Conservation (phyloP, 2,888 invertebrate genomes). For the Acleris holmiana region DNA sequence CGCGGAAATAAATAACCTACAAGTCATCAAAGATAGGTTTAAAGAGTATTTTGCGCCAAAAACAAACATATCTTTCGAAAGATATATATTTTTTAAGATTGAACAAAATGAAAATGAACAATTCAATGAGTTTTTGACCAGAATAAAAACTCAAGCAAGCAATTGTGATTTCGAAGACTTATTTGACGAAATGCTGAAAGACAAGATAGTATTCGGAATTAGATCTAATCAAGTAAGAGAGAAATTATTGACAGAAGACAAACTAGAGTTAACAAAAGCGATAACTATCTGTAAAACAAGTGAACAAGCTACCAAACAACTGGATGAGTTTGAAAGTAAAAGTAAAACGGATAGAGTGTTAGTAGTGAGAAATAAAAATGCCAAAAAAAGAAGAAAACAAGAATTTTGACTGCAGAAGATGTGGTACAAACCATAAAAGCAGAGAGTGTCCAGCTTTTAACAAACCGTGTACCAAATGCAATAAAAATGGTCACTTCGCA, state of each 20-base stretch:
- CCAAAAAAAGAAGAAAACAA: slow-evolving; percentile 10
- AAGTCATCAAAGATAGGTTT: slow-evolving; percentile 29
- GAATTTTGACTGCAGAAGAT: slow-evolving; percentile 28
- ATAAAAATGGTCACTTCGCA: too few species aligned
- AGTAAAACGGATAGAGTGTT: slow-evolving; percentile 26
- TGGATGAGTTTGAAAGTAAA: slow-evolving; percentile 31
- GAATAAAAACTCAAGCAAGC: slow-evolving; percentile 41
- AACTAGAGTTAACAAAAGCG: slow-evolving; percentile 34
- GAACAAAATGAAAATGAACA: slow-evolving; percentile 38
- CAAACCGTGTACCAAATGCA: too few species aligned
- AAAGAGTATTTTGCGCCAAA: slow-evolving; percentile 32
- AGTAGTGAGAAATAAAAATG: slow-evolving; percentile 18
- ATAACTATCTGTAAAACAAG: slow-evolving; percentile 38
- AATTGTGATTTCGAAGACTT: slow-evolving; percentile 40
- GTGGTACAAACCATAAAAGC: too few species aligned
- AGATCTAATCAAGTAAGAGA: slow-evolving; percentile 40
- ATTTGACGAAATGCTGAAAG: slow-evolving; percentile 42
- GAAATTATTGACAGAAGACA: slow-evolving; percentile 33
- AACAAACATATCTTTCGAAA: slow-evolving; percentile 39
- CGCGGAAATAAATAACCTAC: slow-evolving; percentile 19
- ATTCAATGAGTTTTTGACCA: slow-evolving; percentile 41
- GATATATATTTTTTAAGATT: slow-evolving; percentile 40
- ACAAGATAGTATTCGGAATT: slow-evolving; percentile 42
- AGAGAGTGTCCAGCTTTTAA: too few species aligned
- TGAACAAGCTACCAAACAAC: slow-evolving; percentile 37